Evolutionary conservation across 2,888 invertebrate genomes (phyloP).

Genomic region (Drosophila histrio): DNA sequence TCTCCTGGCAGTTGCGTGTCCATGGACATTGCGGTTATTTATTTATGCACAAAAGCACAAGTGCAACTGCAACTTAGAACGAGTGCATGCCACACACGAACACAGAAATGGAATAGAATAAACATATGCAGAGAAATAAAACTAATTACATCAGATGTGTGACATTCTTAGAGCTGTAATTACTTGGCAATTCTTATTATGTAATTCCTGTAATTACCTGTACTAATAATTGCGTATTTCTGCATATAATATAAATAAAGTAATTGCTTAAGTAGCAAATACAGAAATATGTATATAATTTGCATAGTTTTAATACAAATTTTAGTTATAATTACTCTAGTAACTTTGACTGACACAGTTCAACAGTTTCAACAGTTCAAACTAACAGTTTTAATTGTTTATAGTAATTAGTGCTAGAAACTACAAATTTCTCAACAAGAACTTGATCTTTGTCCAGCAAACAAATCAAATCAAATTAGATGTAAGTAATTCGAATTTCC

Average conservation of each 20-base stretch:
- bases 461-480: background rate
- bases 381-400: too few relatives aligned
- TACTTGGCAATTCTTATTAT: background rate
- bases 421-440: background rate
- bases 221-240: background rate
- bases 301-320: too few relatives aligned
- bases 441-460: background rate
- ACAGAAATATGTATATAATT: too few relatives aligned
- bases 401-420: too few relatives aligned
- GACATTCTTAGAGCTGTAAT: background rate
- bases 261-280: too few relatives aligned
- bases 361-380: too few relatives aligned
- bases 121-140: background rate
- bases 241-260: background rate
- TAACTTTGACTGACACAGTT: too few relatives aligned
- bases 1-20: slow-evolving; percentile 44
- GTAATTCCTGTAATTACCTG: slow-evolving; percentile 1
- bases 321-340: too few relatives aligned
- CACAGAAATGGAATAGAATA: background rate
- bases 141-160: background rate
- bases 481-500: background rate
- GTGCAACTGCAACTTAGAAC: slow-evolving; percentile 33
- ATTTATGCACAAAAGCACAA: slow-evolving; percentile 57
- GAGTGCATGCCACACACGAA: background rate
- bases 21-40: slow-evolving; percentile 51